A percentile compares a stretch with the other conserved stretches of the same genome.
Conservation (phyloP, 1,140 invertebrate species). For the Pseudomyrmex dendroicus region DNA sequence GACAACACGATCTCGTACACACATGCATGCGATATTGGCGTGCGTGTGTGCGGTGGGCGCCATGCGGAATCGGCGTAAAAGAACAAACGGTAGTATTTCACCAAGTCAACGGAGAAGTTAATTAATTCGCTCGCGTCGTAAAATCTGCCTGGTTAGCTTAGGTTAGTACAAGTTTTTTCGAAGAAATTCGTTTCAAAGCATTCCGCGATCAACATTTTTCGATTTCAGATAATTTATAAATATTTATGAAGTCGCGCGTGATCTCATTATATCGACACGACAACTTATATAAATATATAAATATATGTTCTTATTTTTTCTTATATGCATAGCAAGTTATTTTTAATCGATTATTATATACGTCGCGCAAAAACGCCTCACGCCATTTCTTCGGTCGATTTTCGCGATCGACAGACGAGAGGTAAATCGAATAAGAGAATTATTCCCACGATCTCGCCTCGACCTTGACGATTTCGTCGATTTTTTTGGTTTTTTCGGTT, state of each 20-base stretch:
- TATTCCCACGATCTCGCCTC: slow-evolving; percentile 4
- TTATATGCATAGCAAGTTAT: neutral
- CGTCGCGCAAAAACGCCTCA: neutral
- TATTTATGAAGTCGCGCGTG: too few species aligned
- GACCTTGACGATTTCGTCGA: slow-evolving; percentile 31
- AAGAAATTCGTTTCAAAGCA: neutral
- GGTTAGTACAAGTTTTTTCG: neutral
- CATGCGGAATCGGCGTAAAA: slow-evolving; percentile 59
- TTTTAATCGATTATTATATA: too few species aligned
- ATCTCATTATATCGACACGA: too few species aligned
- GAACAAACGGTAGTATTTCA: slow-evolving; percentile 52
- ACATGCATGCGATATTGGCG: neutral
- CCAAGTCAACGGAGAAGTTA: slow-evolving; percentile 27
- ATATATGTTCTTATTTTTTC: neutral
- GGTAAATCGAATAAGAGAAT: neutral
- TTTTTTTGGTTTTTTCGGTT: too few species aligned
- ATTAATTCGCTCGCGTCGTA: slow-evolving; percentile 3
- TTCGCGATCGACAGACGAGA: neutral
- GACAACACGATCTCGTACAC: neutral
- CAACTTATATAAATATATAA: too few species aligned
- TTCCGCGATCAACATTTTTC: too few species aligned
- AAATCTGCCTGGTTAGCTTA: neutral
- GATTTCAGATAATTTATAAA: too few species aligned
- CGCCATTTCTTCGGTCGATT: neutral
- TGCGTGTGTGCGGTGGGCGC: neutral